Base-by-base conservation (phyloP, 2,888 invertebrate genomes). In the Aromia moschata region DNA sequence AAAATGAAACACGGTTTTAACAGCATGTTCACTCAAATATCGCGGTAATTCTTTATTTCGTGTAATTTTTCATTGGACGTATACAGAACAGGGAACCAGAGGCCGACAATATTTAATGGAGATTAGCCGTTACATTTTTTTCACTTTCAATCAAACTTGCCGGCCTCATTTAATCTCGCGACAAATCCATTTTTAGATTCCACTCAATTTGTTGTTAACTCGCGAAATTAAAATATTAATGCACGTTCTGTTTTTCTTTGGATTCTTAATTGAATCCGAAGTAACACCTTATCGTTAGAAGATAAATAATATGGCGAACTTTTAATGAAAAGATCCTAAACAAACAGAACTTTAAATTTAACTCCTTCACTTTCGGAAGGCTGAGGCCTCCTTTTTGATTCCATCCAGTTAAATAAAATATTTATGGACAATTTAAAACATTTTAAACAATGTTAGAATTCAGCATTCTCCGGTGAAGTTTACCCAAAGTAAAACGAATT, bases 251-350 rank as follows among this genome's bases (percentile, higher is more conserved):
- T 54, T 59, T 55, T 51, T 44, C 55, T 59, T 55, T 33, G 14
- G n/a, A 25, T 40, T 14, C 11, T n/a, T 17, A 56, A 52, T 52
- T 56, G 41, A 16, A 40, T 51, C 38, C 45, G 37, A 51, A 49
- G 47, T 46, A 38, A 56, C 44, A 52, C 33, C 37, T 60, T 56
- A 16, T 41, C 20, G 17, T 41, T 52, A 52, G 46, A 52, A 51
- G 20, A 56, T 56, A 51, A 38, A 46, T 52, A 56, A 51, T 38
- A 59, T 55, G 25, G 31, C 14, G 45, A 59, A 59, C 49, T 59
- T 59, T 44, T 30, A 55, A 54, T 58, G 54, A 25, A 54, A 58
- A 58, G 49, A 52, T 46, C 60, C 56, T 60, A 56, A 60, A 46
- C 41, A 60, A 45, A 60, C 56, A 56, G 17, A 56, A 60, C 37